These are phyloP conservation scores for Cladopsammia gracilis DNA, from an alignment of 64 coral and sea anemone genomes.

Conservation along the genomic window DNA sequence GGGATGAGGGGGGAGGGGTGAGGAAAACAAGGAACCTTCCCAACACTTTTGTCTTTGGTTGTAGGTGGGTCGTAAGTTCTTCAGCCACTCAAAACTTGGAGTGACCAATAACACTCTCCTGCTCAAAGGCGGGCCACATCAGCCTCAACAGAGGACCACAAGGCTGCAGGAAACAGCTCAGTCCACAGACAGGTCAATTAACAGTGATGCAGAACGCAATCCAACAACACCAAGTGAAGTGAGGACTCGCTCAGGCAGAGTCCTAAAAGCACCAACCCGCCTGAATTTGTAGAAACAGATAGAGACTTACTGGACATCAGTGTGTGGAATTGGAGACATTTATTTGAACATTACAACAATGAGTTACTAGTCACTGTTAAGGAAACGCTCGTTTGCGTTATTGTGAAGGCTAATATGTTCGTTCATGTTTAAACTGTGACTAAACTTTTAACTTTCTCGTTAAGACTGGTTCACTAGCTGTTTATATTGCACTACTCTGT, in stretches of 20 bases:
- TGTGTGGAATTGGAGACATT: background rate
- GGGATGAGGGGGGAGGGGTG: too few species aligned
- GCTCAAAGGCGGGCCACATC: background rate
- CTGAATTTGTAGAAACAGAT: constrained; percentile 7
- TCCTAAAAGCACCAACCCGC: constrained; percentile 19
- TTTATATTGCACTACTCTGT: background rate
- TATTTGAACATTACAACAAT: background rate
- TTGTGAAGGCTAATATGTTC: background rate
- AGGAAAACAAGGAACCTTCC: too few species aligned
- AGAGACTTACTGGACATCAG: background rate
- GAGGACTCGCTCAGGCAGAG: constrained; percentile 38
- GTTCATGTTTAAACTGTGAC: background rate
- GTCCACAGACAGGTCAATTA: constrained; percentile 7
- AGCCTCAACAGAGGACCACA: background rate
- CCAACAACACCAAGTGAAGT: constrained; percentile 27
- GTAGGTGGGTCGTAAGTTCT: too few species aligned
- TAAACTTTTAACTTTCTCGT: background rate
- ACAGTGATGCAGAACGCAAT: constrained; percentile 9
- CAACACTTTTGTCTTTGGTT: too few species aligned
- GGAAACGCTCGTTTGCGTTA: background rate
- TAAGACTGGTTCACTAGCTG: background rate
- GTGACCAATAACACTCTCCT: background rate
- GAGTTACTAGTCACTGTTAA: too few species aligned
- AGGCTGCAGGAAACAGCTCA: background rate
- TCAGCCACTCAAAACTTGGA: too few species aligned